These are phyloP conservation scores for Platichthys stellatus DNA, from an alignment of 2,113 vertebrate genomes.

Conservation along the genomic window DNA sequence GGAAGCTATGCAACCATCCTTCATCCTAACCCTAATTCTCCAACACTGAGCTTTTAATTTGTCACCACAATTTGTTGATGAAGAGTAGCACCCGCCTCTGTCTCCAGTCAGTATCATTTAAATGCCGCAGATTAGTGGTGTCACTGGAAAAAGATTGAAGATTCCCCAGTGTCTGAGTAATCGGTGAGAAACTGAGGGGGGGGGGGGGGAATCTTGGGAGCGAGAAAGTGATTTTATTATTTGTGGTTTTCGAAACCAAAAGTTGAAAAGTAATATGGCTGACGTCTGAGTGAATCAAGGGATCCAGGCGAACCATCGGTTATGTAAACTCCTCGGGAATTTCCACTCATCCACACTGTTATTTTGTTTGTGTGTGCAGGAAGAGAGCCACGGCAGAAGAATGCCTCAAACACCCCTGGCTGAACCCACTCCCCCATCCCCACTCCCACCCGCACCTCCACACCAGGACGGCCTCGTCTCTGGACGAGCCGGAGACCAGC, in stretches of 20 bases:
- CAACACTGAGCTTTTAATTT: conserved; percentile 21
- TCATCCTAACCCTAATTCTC: neutral
- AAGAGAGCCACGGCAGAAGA: conserved; percentile 84
- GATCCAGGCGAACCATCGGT: conserved; percentile 36
- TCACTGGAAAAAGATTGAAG: conserved; percentile 47
- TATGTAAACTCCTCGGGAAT: conserved; percentile 61
- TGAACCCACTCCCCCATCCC: conserved; percentile 60
- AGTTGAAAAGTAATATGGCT: conserved; percentile 54
- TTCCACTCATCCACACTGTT: conserved; percentile 67
- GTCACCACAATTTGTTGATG: conserved; percentile 30
- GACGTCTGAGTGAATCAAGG: conserved; percentile 33
- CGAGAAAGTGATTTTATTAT: conserved; percentile 27
- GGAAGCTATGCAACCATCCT: neutral
- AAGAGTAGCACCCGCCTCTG: conserved; percentile 48
- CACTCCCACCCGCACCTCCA: conserved; percentile 56
- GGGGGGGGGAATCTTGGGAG: conserved; percentile 4
- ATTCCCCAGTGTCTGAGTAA: conserved; percentile 68
- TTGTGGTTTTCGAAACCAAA: conserved; percentile 52
- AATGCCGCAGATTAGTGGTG: conserved; percentile 59
- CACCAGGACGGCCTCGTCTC: conserved; percentile 40
- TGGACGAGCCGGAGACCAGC: conserved; percentile 79
- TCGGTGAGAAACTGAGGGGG: conserved; percentile 17
- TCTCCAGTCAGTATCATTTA: conserved; percentile 58
- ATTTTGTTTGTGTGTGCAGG: conserved; percentile 73
- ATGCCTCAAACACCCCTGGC: conserved; percentile 84